Base-by-base conservation (phyloP, 2,797 vertebrate genomes). In the Myotis daubentonii region DNA sequence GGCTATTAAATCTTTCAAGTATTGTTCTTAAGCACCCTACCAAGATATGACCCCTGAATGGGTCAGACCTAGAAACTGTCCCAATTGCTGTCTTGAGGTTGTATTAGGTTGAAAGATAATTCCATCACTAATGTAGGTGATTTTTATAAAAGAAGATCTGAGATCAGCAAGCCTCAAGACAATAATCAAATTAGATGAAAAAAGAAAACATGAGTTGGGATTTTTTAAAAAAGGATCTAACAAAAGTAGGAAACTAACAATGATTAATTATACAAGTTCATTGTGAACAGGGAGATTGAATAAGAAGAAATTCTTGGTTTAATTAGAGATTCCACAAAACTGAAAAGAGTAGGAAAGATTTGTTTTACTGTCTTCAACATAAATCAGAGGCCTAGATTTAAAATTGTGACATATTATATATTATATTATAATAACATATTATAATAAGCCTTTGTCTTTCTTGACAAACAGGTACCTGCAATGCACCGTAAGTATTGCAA, bases 1-100 rank as follows among this genome's bases (percentile, higher is more conserved):
- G 83, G 71, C 82, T 89, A 85, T 72, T 82, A 55, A 93, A 95
- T 91, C 76, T 95, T 74, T 70, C 66, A 78, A 91, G 87, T 81
- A 62, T 70, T 17, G 47, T 76, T 79, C 80, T 20, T 41, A 89
- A 89, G 93, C 30, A 95, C n/a, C 47, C 44, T 79, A 60, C 9
- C 15, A 74, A 92, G n/a, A 49, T 68, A 19, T 12, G 72, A 94
- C 47, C 38, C 38, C 8, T 30, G 13, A 5, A 79, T 28, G 23
- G 38, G 33, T 75, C 65, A 88, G 82, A 71, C 22, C 71, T 36
- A 62, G 47, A 85, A 95, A 79, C 3, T 6, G 8, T 33, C 70
- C 70, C 8, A 71, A 12, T 28, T 84, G 62, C 53, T 65, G 22
- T 41, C 76, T 72, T 65, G 30, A 82, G 57, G 36, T 57, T 79